Evolutionary conservation across 2,888 invertebrate species (phyloP).

Genomic region (Rhyacophila evoluta): DNA sequence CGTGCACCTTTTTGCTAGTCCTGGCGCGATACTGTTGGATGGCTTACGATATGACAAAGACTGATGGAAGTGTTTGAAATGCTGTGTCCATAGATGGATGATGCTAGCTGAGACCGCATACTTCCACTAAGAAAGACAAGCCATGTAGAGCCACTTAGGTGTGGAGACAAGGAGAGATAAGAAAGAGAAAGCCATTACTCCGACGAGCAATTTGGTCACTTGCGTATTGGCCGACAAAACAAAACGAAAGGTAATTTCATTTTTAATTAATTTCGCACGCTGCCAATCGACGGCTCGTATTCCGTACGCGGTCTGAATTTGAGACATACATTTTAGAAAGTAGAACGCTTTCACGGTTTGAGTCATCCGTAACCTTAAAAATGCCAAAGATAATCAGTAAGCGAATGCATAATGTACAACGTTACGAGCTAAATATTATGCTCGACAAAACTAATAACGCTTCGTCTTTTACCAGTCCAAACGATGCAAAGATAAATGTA

Average conservation of each 20-base stretch:
- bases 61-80: constrained; percentile 39
- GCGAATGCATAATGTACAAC: too few species aligned
- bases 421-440: too few species aligned
- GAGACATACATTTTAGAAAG: too few species aligned
- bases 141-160: constrained; percentile 1
- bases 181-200: constrained; percentile 16
- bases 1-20: background rate
- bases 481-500: too few species aligned
- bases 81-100: constrained; percentile 40
- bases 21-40: background rate
- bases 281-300: background rate
- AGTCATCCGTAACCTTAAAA: too few species aligned
- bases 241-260: constrained; percentile 10
- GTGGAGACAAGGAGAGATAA: background rate
- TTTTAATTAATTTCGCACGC: constrained; percentile 10
- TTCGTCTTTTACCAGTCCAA: too few species aligned
- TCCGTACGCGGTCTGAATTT: background rate
- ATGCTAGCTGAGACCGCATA: constrained; percentile 38
- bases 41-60: background rate
- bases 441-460: too few species aligned
- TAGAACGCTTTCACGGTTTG: background rate
- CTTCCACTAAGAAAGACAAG: constrained; percentile 5
- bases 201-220: background rate
- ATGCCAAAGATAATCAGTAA: too few species aligned
- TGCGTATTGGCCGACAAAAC: background rate